Evolutionary conservation across 1,140 invertebrate genomes (phyloP).

Genomic region (Potamilus streckersoni): DNA sequence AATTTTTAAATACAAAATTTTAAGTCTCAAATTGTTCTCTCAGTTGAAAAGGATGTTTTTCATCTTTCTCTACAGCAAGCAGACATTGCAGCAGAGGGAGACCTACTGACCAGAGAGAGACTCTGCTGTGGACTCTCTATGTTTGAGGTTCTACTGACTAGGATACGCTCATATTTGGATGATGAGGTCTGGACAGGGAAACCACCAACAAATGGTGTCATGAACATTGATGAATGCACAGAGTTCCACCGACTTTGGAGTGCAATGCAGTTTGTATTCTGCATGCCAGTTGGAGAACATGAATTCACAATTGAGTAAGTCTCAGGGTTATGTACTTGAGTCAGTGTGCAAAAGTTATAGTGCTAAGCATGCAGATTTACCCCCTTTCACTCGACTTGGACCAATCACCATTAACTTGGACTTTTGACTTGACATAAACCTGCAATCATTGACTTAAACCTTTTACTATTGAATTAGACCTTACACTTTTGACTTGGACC

Average conservation of each 20-base stretch:
- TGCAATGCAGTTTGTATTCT: constrained; percentile 98
- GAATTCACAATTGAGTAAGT: constrained; percentile 97
- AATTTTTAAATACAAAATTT: neutral
- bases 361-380: no score
- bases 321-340: neutral
- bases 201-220: constrained; percentile 88
- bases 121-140: constrained; percentile 99
- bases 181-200: constrained; percentile 93
- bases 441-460: no score
- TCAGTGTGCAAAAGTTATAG: no score
- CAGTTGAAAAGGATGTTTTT: neutral
- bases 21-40: neutral
- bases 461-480: no score
- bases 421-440: no score
- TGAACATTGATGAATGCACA: constrained; percentile 96
- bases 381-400: no score
- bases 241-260: constrained; percentile 99
- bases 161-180: constrained; percentile 84
- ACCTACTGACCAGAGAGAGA: constrained; percentile 94
- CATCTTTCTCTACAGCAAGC: constrained; percentile 55
- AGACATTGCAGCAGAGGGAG: constrained; percentile 81
- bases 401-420: no score
- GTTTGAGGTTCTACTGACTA: constrained; percentile 93
- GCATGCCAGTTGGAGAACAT: constrained; percentile 95
- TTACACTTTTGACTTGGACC: no score